These are phyloP conservation scores for Phataginus tricuspis DNA, from an alignment of 2,797 vertebrate genomes.

Conservation along the genomic window DNA sequence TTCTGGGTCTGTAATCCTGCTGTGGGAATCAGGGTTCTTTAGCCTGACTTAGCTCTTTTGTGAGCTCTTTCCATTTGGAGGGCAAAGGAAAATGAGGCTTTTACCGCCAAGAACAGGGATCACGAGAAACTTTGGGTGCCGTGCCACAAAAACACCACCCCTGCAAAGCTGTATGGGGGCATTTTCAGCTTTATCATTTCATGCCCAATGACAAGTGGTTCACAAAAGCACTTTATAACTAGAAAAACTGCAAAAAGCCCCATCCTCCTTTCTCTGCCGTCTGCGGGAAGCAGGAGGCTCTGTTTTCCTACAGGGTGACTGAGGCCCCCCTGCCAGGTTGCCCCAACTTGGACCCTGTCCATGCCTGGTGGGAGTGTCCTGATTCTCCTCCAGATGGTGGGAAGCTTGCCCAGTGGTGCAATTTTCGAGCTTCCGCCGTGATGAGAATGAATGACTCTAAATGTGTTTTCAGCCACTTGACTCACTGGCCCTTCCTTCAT, in stretches of 20 bases:
- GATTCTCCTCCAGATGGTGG: constrained; percentile 30
- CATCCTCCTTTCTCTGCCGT: rapidly evolving
- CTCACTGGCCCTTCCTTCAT: constrained; percentile 6
- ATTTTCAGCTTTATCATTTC: background rate
- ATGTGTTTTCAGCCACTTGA: constrained; percentile 14
- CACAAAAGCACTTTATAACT: background rate
- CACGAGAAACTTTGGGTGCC: background rate
- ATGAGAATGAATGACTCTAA: constrained; percentile 27
- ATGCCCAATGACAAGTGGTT: background rate
- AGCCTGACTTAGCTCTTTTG: background rate
- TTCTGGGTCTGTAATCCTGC: background rate
- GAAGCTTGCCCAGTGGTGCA: background rate
- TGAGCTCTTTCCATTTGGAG: background rate
- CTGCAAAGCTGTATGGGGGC: background rate
- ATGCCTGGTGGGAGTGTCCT: background rate
- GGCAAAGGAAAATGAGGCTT: background rate
- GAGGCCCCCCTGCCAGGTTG: background rate
- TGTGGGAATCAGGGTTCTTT: background rate
- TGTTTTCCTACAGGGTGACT: background rate
- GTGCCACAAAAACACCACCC: background rate
- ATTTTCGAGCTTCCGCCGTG: background rate
- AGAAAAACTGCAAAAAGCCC: background rate
- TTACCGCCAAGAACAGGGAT: background rate
- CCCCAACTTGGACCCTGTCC: background rate
- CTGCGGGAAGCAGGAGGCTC: background rate